phyloP scores from a whole-genome alignment of 2,888 invertebrate species.

The Megastigmus dorsalis region DNA sequence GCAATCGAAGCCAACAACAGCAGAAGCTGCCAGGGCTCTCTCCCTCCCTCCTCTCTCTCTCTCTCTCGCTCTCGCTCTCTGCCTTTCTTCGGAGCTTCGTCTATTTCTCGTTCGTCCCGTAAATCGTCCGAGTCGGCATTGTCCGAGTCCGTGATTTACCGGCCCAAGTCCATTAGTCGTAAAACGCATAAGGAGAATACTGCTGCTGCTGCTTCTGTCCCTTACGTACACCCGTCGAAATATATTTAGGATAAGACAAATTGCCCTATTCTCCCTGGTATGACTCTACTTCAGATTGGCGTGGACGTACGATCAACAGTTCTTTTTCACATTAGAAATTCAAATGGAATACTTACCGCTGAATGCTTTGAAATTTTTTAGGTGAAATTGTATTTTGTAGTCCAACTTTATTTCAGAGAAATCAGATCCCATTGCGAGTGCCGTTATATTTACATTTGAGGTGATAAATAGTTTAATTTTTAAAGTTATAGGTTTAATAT shows the following conservation, averaged over 20 bases:
- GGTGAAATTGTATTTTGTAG: neutral
- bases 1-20: slow-evolving; percentile 22
- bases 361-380: neutral
- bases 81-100: too few relatives aligned
- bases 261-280: slow-evolving; percentile 49
- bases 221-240: slow-evolving; percentile 23
- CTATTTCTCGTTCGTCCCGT: slow-evolving; percentile 60
- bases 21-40: too few relatives aligned
- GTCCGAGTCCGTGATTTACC: slow-evolving; percentile 63
- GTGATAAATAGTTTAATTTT: too few relatives aligned
- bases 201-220: slow-evolving; percentile 11
- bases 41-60: neutral
- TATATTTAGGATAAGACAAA: slow-evolving; percentile 61
- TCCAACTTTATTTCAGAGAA: neutral
- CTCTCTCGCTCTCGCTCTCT: slow-evolving; percentile 41
- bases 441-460: too few relatives aligned
- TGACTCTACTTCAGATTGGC: neutral
- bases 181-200: slow-evolving; percentile 60
- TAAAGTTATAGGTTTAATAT: too few relatives aligned
- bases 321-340: too few relatives aligned
- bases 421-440: too few relatives aligned
- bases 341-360: neutral
- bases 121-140: slow-evolving; percentile 60
- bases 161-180: slow-evolving; percentile 67
- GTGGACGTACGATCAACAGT: neutral